Conservation (phyloP, 2,113 vertebrate genomes). For the Tenrec ecaudatus region DNA sequence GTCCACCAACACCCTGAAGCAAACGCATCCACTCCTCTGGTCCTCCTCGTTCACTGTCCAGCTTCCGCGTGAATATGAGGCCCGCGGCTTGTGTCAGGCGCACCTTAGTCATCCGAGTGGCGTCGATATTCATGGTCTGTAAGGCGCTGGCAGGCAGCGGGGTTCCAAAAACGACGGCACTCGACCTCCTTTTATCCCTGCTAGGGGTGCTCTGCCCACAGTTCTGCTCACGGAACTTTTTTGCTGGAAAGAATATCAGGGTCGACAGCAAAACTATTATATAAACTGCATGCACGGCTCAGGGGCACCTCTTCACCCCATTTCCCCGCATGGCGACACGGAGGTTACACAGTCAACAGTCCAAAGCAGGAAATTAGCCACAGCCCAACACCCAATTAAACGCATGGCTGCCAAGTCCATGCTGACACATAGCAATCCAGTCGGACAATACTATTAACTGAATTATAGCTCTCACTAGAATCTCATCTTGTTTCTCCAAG, state of each 20-base stretch:
- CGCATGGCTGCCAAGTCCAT: no score
- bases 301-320: background rate
- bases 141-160: background rate
- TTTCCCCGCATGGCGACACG: background rate
- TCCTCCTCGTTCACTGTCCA: background rate
- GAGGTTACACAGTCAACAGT: no score
- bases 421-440: background rate
- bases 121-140: background rate
- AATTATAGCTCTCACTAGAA: background rate
- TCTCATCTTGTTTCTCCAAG: background rate
- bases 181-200: conserved; percentile 21
- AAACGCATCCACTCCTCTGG: background rate
- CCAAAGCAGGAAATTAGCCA: background rate
- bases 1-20: background rate
- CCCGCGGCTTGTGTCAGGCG: background rate
- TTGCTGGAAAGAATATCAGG: conserved; percentile 12
- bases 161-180: background rate
- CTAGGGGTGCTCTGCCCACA: background rate
- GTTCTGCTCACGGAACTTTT: background rate
- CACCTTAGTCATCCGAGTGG: background rate
- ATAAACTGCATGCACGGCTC: background rate
- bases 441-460: background rate
- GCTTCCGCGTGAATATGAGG: background rate
- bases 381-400: background rate
- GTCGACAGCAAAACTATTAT: background rate